phyloP scores from a whole-genome alignment of 2,797 vertebrate species.

The Sarcophilus harrisii region DNA sequence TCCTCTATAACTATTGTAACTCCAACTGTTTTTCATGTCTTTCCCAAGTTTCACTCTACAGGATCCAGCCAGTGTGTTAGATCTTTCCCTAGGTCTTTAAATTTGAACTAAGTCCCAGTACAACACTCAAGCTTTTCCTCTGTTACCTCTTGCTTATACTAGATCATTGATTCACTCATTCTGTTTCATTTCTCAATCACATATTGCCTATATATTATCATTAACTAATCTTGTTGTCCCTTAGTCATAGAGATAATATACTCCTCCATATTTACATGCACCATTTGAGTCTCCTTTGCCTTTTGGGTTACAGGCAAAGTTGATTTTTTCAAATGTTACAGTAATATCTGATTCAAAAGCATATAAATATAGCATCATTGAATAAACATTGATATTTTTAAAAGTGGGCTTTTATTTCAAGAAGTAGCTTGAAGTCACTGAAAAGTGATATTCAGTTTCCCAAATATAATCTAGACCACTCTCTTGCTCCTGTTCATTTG shows the following conservation, averaged over 20 bases:
- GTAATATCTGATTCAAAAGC: not conserved
- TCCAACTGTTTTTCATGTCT: not conserved
- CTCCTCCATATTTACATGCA: not conserved
- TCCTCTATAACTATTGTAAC: not conserved
- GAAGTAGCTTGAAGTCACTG: not conserved
- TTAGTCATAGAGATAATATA: not conserved
- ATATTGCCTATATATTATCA: not conserved
- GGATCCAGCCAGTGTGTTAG: not conserved
- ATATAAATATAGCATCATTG: not conserved
- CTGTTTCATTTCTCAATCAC: not conserved
- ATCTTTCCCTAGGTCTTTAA: not conserved
- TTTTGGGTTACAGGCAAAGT: not conserved
- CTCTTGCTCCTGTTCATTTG: not conserved
- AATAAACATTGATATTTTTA: not conserved
- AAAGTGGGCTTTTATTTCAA: not conserved
- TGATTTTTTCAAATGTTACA: not conserved
- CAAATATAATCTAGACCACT: not conserved
- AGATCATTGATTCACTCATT: not conserved
- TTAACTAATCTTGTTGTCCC: not conserved
- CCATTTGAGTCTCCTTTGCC: not conserved
- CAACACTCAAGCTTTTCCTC: not conserved
- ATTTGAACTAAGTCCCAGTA: not conserved
- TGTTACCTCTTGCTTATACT: not conserved
- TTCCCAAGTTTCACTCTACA: not conserved
- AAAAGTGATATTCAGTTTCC: not conserved